Percentiles rank a stretch among this genome's conserved stretches.
Conservation (phyloP, 2,888 invertebrate species). For the Didymodactylos carnosus region DNA sequence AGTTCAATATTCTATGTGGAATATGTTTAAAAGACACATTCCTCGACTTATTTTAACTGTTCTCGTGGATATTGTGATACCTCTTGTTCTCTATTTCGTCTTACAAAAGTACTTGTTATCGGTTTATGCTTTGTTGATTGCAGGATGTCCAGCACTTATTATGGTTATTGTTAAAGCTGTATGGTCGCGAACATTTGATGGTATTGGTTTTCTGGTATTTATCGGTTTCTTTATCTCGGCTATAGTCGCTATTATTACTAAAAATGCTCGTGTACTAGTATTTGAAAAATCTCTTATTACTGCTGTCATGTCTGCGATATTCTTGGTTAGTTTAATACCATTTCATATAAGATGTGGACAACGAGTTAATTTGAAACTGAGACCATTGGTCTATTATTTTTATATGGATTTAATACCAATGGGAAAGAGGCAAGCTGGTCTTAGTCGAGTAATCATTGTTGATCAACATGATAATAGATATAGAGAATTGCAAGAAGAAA, state of each 20-base stretch:
- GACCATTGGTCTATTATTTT: not conserved
- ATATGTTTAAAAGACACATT: not conserved
- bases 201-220: not conserved
- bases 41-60: not conserved
- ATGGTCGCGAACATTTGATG: not conserved
- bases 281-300: not conserved
- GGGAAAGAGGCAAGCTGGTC: not conserved
- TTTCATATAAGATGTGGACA: not conserved
- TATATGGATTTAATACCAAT: not conserved
- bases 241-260: not conserved
- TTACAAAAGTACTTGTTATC: not conserved
- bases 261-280: not conserved
- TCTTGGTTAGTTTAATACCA: not conserved
- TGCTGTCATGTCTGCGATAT: not conserved
- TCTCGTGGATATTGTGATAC: not conserved
- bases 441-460: not conserved
- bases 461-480: not conserved
- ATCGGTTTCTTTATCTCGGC: not conserved
- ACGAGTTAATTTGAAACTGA: not conserved
- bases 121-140: not conserved
- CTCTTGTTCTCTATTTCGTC: not conserved
- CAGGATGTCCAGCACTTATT: not conserved
- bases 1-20: not conserved
- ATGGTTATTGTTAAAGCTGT: not conserved
- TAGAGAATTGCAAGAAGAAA: not conserved